phyloP scores from a whole-genome alignment of 1,140 invertebrate genomes.

The Hyposmocoma kahamanoa region DNA sequence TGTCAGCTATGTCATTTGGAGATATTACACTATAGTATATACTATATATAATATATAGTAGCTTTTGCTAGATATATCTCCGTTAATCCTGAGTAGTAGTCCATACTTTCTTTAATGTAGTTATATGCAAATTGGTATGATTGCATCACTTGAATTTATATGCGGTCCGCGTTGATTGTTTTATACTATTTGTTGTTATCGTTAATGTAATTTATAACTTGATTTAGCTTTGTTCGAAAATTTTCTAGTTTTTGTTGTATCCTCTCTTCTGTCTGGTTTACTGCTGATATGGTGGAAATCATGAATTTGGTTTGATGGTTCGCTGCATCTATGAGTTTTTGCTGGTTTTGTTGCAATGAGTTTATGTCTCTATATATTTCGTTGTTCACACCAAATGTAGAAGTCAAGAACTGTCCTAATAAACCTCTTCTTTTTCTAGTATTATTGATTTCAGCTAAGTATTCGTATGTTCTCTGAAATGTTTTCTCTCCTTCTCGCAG shows the following conservation, averaged over 20 bases:
- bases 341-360: conserved; percentile 1
- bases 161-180: background rate
- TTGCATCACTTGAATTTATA: conserved; percentile 1
- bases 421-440: conserved; percentile 4
- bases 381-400: conserved; percentile 2
- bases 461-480: background rate
- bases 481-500: background rate
- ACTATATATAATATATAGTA: too few species aligned
- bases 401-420: conserved; percentile 1
- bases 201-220: conserved; percentile 1
- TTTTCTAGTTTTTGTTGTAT: conserved; percentile 1
- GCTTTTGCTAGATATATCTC: conserved; percentile 4
- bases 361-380: conserved; percentile 1
- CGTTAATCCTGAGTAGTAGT: conserved; percentile 1
- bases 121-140: conserved; percentile 1
- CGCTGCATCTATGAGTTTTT: conserved; percentile 3
- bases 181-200: conserved; percentile 2
- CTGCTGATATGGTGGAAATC: conserved; percentile 1
- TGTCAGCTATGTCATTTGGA: background rate
- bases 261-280: conserved; percentile 1
- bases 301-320: conserved; percentile 6
- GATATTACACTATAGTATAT: conserved; percentile 2
- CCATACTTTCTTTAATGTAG: background rate
- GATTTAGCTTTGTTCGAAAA: background rate
- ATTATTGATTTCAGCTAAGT: conserved; percentile 1